Evolutionary conservation across 2,888 invertebrate genomes (phyloP).

Genomic region (Falcaria lacertinaria): DNA sequence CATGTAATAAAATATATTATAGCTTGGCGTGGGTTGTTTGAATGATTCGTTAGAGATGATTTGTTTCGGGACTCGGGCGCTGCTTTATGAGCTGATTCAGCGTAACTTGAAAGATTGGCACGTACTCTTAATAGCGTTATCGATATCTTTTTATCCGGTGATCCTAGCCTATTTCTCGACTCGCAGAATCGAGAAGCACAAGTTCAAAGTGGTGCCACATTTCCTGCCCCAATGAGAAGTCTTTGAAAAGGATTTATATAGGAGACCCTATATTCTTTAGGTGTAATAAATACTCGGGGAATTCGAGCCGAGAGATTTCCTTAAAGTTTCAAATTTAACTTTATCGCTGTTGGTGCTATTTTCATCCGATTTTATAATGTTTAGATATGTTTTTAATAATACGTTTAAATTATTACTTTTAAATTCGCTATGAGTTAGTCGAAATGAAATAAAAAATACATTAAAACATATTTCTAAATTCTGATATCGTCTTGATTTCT

Average conservation of each 20-base stretch:
- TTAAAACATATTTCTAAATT: too few species aligned
- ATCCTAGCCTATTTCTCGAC: constrained; percentile 11
- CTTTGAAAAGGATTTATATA: not conserved
- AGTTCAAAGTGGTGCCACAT: not conserved
- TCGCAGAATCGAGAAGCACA: not conserved
- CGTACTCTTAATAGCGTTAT: constrained; percentile 51
- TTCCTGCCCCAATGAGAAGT: not conserved
- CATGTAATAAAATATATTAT: constrained; percentile 33
- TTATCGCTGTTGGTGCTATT: too few species aligned
- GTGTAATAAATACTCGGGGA: too few species aligned
- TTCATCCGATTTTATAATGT: too few species aligned
- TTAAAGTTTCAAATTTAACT: too few species aligned
- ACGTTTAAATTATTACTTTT: too few species aligned
- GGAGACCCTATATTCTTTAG: too few species aligned
- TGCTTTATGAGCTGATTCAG: constrained; percentile 56
- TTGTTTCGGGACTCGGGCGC: constrained; percentile 22
- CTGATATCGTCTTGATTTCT: constrained; percentile 1
- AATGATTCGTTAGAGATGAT: constrained; percentile 41
- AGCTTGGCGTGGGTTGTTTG: constrained; percentile 24
- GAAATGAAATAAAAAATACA: not conserved
- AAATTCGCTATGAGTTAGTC: too few species aligned
- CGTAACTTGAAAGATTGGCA: constrained; percentile 52
- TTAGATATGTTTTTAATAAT: too few species aligned
- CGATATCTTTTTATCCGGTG: constrained; percentile 38
- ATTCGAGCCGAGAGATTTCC: too few species aligned